phyloP scores from a whole-genome alignment of 2,888 invertebrate genomes.

The Chrysomela aeneicollis region DNA sequence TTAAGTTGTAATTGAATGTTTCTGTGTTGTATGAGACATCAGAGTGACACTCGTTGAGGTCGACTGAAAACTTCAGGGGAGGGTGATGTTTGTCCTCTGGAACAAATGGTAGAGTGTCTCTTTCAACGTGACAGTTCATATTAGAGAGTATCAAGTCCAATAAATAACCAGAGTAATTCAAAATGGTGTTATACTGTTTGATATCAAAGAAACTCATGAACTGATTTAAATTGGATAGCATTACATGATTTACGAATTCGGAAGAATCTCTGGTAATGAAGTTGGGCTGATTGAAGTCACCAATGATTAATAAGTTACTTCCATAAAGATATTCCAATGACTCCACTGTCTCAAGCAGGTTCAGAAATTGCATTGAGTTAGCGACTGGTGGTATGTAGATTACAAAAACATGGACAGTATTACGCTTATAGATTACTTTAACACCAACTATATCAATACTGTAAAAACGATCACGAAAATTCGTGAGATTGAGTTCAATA shows the following conservation, averaged over 20 bases:
- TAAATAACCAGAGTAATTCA: constrained; percentile 1
- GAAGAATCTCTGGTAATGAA: constrained; percentile 8
- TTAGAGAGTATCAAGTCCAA: constrained; percentile 11
- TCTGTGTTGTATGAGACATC: constrained; percentile 17
- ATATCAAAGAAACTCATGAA: constrained; percentile 15
- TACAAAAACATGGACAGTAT: constrained; percentile 9
- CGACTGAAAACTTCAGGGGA: constrained; percentile 9
- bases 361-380: background rate
- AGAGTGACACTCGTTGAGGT: constrained; percentile 10
- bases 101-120: constrained; percentile 5
- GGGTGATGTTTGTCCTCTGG: constrained; percentile 16
- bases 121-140: constrained; percentile 11
- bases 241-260: constrained; percentile 9
- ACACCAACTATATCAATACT: constrained; percentile 6
- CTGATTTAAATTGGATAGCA: constrained; percentile 13
- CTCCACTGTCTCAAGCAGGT: constrained; percentile 1
- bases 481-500: constrained; percentile 8
- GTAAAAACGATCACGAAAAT: constrained; percentile 6
- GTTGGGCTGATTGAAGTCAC: constrained; percentile 15
- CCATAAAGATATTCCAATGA: constrained; percentile 12
- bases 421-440: constrained; percentile 1
- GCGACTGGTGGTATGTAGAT: constrained; percentile 1
- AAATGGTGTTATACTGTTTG: constrained; percentile 18
- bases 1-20: constrained; percentile 15
- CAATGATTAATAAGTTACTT: constrained; percentile 15